Evolutionary conservation across 53 echinoderm and acorn worm genomes (phyloP), one percentile per base, ranked within the genome.

Genomic region (Arbacia lixula): DNA sequence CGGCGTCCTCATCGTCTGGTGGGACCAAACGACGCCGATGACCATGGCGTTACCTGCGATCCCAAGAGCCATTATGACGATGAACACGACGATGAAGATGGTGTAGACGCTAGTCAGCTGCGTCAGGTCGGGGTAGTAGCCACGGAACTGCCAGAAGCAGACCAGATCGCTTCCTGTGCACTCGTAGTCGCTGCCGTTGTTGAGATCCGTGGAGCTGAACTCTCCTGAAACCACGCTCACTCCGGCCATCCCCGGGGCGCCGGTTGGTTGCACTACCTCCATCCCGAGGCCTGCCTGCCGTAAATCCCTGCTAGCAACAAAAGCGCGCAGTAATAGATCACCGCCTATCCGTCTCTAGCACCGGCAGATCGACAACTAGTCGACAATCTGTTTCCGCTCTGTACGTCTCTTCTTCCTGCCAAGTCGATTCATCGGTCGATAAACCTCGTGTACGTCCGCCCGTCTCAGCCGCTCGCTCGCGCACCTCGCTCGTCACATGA

Each of bases 1-100:
- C 3, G 96, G 91, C 19, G 96, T 96, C 46, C 91, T 84, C 96
- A 96, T 96, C 11, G 91, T 38, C 12, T 89, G 86, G 60, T 96
- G 89, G 37, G 89, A 79, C 81, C 91, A 87, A 4, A 96, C 88
- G 29, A 91, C 91, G 11, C 85, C 87, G 21, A 96, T 91, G 61
- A 96, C 96, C 89, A 96, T 91, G 30, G 93, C 54, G 84, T 96
- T 96, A 6, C 96, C 96, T 5, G 68, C 76, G 17, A 96, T 34
- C 12, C 93, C 96, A n/a, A 96, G 67, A 3, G 87, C 84, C 72
- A 93, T 94, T 36, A 96, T 86, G 14, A 91, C 2, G 17, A 86
- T 53, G 41, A 71, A 89, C 33, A 92, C 42, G 41, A 88, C 58
- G 6, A 93, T 69, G 73, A 93, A 89, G 42, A 87, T 54, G 22